Evolutionary conservation across 2,888 invertebrate genomes (phyloP), one percentile per base, ranked within the genome.

Genomic region (Microctonus hyperodae): DNA sequence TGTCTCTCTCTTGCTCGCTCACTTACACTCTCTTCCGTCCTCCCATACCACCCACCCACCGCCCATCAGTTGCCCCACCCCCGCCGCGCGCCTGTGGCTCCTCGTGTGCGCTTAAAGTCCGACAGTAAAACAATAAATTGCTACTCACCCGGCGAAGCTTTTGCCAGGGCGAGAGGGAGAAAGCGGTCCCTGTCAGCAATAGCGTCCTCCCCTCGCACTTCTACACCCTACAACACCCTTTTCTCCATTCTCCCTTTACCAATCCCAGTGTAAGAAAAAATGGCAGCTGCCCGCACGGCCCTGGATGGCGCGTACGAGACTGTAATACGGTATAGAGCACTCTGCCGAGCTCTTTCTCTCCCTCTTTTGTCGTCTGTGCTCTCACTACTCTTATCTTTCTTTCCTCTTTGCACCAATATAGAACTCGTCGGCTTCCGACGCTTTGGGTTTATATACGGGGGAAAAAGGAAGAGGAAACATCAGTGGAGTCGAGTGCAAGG

Each of bases 131-230:
- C 80, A 80, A 83, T 83, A 81, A 82, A 82, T 81, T 79, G 81
- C 78, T 74, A 72, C 75, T 75, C 73, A 74, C 69, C 70, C 70
- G 72, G 65, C 69, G 65, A 65, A 57, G 68, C 67, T 63, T 64
- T 65, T 62, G 56, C 59, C 63, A 72, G 73, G 69, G 74, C 68
- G 73, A 72, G 69, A 75, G 75, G 79, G 78, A 79, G 77, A 81
- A 78, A 80, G 77, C 79, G 78, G 74, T 78, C 78, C 75, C 83
- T 83, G 83, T 83, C 83, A 83, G 83, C 83, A 77, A 82, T 79
- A 77, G 81, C 79, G 53, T 33, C 67, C 74, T 74, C 75, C 74
- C 74, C 86, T 86, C 88, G 86, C 86, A 86, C 86, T 88, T 86
- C 86, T 86, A 85, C 85, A 81, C 44, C 44, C 44, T 44, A 44